Conservation (phyloP, 2,888 invertebrate species). For the Eristalis arbustorum region DNA sequence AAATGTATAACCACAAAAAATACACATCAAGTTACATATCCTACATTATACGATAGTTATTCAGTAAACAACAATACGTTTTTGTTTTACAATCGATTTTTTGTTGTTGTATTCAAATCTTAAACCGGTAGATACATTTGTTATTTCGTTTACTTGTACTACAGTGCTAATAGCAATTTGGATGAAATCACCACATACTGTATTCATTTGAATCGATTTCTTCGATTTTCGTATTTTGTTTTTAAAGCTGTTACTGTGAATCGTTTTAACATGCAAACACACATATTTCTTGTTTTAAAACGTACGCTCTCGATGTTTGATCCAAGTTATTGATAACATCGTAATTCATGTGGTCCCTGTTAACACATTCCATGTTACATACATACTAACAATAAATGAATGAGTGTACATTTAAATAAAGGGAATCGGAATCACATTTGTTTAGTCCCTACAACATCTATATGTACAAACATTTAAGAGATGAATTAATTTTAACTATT, state of each 20-base stretch:
- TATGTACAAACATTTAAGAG: background rate
- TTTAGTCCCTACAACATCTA: background rate
- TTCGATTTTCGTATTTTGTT: background rate
- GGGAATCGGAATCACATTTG: background rate
- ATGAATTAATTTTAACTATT: background rate
- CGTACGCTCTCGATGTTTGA: background rate
- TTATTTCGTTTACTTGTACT: too few relatives aligned
- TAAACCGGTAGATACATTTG: too few relatives aligned
- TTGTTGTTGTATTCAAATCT: too few relatives aligned
- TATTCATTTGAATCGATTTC: background rate
- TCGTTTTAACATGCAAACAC: background rate
- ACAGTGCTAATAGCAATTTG: too few relatives aligned
- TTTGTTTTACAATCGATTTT: too few relatives aligned
- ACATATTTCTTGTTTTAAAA: background rate
- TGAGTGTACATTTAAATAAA: background rate
- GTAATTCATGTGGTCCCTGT: background rate
- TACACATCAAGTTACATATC: too few relatives aligned
- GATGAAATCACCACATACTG: background rate
- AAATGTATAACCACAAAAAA: too few relatives aligned
- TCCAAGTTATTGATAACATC: background rate
- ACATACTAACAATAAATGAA: background rate
- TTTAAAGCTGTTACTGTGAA: background rate
- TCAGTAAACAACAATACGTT: too few relatives aligned
- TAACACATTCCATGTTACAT: background rate
- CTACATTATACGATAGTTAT: too few relatives aligned